Evolutionary conservation across 2,888 invertebrate species (phyloP).

Genomic region (Bembecia ichneumoniformis): DNA sequence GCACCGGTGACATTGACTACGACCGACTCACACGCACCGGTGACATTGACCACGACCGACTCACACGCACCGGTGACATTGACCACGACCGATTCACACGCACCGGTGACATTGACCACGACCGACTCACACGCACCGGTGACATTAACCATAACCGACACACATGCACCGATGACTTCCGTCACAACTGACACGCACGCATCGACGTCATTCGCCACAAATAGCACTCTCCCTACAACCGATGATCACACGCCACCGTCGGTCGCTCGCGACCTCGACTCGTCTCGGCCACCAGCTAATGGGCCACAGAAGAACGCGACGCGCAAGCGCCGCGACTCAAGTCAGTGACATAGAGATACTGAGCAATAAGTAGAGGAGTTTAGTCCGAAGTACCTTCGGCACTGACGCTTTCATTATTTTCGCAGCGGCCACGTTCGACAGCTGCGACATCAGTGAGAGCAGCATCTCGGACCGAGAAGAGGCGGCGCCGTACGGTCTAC

Average conservation of each 20-base stretch:
- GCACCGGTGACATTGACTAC: too few species aligned
- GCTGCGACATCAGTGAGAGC: conserved; percentile 52
- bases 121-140: too few species aligned
- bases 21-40: too few species aligned
- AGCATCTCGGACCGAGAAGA: conserved; percentile 46
- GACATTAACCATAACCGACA: too few species aligned
- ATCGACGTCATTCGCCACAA: conserved; percentile 3
- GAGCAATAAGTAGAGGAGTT: too few species aligned
- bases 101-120: too few species aligned
- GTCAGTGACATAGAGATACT: background rate
- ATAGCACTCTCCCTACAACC: conserved; percentile 11
- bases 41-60: too few species aligned
- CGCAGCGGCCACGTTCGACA: conserved; percentile 36
- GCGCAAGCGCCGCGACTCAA: background rate
- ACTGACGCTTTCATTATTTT: background rate
- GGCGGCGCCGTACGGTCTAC: conserved; percentile 44
- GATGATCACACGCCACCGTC: conserved; percentile 13
- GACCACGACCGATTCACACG: too few species aligned
- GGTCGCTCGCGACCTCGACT: conserved; percentile 25
- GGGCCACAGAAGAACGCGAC: background rate
- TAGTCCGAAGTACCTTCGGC: background rate
- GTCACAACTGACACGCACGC: too few species aligned
- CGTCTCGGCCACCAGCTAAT: conserved; percentile 21
- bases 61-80: too few species aligned
- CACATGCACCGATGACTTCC: too few species aligned